Conservation (phyloP, 92 coral and sea anemone species). For the Parazoanthus darwini region DNA sequence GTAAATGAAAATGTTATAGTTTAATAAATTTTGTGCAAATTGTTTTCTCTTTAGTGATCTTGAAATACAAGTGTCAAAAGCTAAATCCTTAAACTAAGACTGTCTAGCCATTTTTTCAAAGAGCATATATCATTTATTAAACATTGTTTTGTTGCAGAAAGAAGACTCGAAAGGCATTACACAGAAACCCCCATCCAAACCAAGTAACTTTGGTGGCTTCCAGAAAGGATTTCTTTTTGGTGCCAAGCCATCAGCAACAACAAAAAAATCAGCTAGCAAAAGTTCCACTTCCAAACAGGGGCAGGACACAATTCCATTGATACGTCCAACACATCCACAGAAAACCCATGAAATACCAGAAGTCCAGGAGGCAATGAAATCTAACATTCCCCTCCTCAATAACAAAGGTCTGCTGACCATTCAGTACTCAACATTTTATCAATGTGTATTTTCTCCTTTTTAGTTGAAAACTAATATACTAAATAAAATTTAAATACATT, state of each 20-base stretch:
- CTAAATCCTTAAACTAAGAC: too few relatives aligned
- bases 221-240: conserved; percentile 79
- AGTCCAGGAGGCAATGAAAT: conserved; percentile 87
- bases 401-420: conserved; percentile 53
- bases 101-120: too few relatives aligned
- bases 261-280: neutral
- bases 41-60: too few relatives aligned
- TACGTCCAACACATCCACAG: conserved; percentile 55
- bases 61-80: too few relatives aligned
- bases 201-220: conserved; percentile 81
- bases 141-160: neutral
- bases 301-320: conserved; percentile 57
- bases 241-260: conserved; percentile 34
- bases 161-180: neutral
- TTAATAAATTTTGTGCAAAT: too few relatives aligned
- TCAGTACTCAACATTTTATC: neutral
- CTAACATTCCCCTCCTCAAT: conserved; percentile 59
- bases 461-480: too few relatives aligned
- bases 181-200: conserved; percentile 28
- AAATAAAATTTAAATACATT: too few relatives aligned
- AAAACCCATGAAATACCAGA: conserved; percentile 63
- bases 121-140: too few relatives aligned
- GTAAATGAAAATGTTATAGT: too few relatives aligned
- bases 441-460: neutral
- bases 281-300: neutral